These are phyloP conservation scores for Acromyrmex charruanus DNA, from an alignment of 1,140 invertebrate species.

Conservation along the genomic window DNA sequence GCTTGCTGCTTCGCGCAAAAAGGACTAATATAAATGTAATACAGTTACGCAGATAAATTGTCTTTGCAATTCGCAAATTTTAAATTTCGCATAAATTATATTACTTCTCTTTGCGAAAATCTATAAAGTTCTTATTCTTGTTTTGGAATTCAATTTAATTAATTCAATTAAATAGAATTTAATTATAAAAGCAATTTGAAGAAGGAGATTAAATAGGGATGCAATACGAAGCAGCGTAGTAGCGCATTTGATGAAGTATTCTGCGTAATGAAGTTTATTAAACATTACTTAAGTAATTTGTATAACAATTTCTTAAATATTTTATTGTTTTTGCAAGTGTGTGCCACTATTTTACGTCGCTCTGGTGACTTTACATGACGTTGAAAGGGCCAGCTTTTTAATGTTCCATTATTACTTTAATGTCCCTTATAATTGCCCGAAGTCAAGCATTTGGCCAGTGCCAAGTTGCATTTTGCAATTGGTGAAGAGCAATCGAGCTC, in stretches of 20 bases:
- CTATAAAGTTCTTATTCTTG: neutral
- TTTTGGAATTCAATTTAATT: constrained; percentile 34
- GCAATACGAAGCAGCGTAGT: neutral
- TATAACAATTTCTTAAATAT: constrained; percentile 15
- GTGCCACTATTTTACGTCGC: neutral
- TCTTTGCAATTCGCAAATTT: constrained; percentile 13
- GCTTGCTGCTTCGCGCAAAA: neutral
- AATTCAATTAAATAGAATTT: constrained; percentile 11
- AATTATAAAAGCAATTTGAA: constrained; percentile 12
- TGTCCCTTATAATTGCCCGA: constrained; percentile 65
- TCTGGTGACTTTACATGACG: neutral
- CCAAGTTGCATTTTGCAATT: constrained; percentile 74
- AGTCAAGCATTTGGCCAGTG: constrained; percentile 68
- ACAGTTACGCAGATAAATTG: constrained; percentile 17
- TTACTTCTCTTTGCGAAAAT: neutral
- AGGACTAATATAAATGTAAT: neutral
- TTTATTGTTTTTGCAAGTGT: neutral
- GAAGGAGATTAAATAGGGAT: constrained; percentile 8
- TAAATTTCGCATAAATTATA: neutral
- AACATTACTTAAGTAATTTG: neutral
- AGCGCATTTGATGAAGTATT: constrained; percentile 10
- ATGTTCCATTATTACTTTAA: constrained; percentile 60
- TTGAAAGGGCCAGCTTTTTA: neutral
- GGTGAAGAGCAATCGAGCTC: constrained; percentile 65
- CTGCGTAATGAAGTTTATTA: constrained; percentile 1